Conservation (phyloP, 2,888 invertebrate species). For the Liodrosophila aerea region DNA sequence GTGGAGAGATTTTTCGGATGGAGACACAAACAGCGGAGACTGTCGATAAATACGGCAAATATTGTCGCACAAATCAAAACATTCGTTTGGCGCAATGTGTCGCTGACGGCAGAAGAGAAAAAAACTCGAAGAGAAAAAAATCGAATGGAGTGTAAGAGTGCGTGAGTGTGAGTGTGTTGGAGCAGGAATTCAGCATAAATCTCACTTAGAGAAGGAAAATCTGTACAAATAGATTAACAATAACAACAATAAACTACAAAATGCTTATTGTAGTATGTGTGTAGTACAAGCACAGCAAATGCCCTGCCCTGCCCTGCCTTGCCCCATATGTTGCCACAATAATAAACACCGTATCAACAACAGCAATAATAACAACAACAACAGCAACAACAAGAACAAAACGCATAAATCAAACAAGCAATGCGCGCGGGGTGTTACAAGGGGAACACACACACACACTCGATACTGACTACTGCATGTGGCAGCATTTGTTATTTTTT, state of each 20-base stretch:
- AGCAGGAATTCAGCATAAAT: slow-evolving; percentile 55
- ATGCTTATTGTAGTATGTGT: slow-evolving; percentile 28
- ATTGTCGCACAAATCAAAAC: slow-evolving; percentile 53
- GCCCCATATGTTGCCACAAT: slow-evolving; percentile 68
- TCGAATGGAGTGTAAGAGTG: not conserved
- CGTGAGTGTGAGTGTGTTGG: not conserved
- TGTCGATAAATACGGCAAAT: not conserved
- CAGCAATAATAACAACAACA: slow-evolving; percentile 43
- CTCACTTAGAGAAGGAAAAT: slow-evolving; percentile 61
- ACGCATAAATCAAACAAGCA: slow-evolving; percentile 59
- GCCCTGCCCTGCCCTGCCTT: slow-evolving; percentile 30
- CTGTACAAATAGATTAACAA: slow-evolving; percentile 73
- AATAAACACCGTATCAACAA: slow-evolving; percentile 61
- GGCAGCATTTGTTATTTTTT: slow-evolving; percentile 58
- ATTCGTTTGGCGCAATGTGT: slow-evolving; percentile 54
- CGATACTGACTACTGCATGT: slow-evolving; percentile 43
- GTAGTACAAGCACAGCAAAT: slow-evolving; percentile 25
- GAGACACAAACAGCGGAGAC: not conserved
- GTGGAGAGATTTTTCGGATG: slow-evolving; percentile 1
- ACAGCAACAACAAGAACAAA: slow-evolving; percentile 43
- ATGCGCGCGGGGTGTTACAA: slow-evolving; percentile 3
- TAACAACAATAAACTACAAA: slow-evolving; percentile 59
- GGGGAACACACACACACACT: too few relatives aligned
- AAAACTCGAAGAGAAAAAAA: slow-evolving; percentile 2
- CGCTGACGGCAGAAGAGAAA: slow-evolving; percentile 36